A percentile compares a stretch with the other conserved stretches of the same genome.
Evolutionary conservation across 2,113 vertebrate species (phyloP).

Genomic region (Aptenodytes forsteri): DNA sequence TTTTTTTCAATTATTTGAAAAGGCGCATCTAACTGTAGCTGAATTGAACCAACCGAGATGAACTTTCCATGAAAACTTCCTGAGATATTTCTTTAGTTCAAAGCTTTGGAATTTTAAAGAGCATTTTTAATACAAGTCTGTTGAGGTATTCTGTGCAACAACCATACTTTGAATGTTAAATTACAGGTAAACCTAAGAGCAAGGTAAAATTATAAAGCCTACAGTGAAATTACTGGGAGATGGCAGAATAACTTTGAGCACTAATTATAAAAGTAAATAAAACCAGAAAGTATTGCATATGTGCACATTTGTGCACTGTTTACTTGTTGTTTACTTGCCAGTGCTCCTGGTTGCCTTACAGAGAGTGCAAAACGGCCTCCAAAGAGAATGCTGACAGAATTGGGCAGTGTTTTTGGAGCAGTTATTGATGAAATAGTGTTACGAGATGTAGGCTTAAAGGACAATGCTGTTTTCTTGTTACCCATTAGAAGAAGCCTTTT

Average conservation of each 20-base stretch:
- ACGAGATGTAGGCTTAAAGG: not conserved
- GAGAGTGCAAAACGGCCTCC: not conserved
- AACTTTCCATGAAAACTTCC: slow-evolving; percentile 89
- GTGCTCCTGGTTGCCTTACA: not conserved
- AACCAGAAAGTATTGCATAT: not conserved
- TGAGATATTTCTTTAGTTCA: slow-evolving; percentile 90
- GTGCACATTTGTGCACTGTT: not conserved
- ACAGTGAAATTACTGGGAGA: not conserved
- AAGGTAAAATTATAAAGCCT: slow-evolving; percentile 22
- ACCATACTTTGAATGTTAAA: slow-evolving; percentile 73
- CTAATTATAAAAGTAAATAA: slow-evolving; percentile 23
- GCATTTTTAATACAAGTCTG: slow-evolving; percentile 91
- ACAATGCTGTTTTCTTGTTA: not conserved
- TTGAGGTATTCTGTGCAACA: slow-evolving; percentile 73
- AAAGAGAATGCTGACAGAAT: not conserved
- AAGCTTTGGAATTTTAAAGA: slow-evolving; percentile 94
- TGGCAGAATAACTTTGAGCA: not conserved
- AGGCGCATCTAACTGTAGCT: slow-evolving; percentile 84
- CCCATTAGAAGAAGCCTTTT: not conserved
- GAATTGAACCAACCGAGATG: slow-evolving; percentile 82
- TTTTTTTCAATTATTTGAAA: slow-evolving; percentile 90
- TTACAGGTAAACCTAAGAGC: slow-evolving; percentile 65
- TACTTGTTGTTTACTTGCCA: not conserved
- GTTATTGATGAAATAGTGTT: not conserved
- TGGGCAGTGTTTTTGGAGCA: not conserved